Evolutionary conservation across 1,140 invertebrate species (phyloP).

Genomic region (Helicoverpa zea): DNA sequence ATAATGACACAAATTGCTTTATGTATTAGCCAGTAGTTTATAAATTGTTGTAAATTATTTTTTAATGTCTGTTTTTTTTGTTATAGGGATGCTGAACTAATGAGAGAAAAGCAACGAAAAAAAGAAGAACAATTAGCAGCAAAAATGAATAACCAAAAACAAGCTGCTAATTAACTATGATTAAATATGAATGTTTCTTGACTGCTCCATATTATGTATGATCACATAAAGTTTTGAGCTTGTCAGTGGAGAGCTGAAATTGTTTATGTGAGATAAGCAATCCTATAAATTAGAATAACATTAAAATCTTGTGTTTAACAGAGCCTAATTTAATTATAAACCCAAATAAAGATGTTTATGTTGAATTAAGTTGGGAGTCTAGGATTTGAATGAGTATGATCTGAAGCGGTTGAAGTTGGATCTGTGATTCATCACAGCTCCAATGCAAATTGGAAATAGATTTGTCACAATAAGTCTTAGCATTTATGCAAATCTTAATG

Average conservation of each 20-base stretch:
- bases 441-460: slow-evolving; percentile 46
- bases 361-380: slow-evolving; percentile 42
- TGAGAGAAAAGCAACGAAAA: slow-evolving; percentile 93
- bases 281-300: slow-evolving; percentile 60
- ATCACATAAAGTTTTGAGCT: slow-evolving; percentile 63
- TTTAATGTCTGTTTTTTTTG: slow-evolving; percentile 37
- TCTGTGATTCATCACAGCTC: slow-evolving; percentile 37
- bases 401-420: slow-evolving; percentile 52
- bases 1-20: too few relatives aligned
- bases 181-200: slow-evolving; percentile 52
- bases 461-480: slow-evolving; percentile 65
- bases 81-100: slow-evolving; percentile 92
- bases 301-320: slow-evolving; percentile 57
- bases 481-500: slow-evolving; percentile 77
- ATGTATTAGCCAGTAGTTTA: not conserved
- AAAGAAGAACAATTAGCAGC: slow-evolving; percentile 86
- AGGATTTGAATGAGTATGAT: slow-evolving; percentile 49
- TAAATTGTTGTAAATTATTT: not conserved
- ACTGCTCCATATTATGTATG: slow-evolving; percentile 64
- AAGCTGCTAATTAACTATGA: slow-evolving; percentile 85
- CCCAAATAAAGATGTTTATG: slow-evolving; percentile 48
- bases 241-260: slow-evolving; percentile 67
- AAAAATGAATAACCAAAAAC: slow-evolving; percentile 62
- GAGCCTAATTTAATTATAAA: slow-evolving; percentile 60
- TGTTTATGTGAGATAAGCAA: slow-evolving; percentile 72